Base-by-base conservation (phyloP, 2,113 vertebrate species). In the Oryzias melastigma region DNA sequence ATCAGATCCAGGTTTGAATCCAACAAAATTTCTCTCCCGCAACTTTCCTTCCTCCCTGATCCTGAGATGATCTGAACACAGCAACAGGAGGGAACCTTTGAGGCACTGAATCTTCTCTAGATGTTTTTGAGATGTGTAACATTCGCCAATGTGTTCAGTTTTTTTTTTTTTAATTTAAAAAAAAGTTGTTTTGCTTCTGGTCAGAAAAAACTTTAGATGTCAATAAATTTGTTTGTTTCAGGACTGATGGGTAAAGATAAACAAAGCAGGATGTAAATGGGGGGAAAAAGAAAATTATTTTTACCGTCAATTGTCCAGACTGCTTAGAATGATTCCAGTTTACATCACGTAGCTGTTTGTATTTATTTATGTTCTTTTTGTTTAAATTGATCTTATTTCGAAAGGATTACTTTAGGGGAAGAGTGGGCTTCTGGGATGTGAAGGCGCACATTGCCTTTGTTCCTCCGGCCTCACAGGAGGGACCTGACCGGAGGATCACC, bases 381-480 rank as follows among this genome's bases (percentile, higher is more conserved):
- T 88, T 78, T 60, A 73, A 83, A 81, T 84, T 73, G n/a, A 63
- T 85, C 87, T 82, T 53, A 76, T 80, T 89, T 72, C 74, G 47
- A 70, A 62, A 62, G 54, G 68, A 77, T 45, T 60, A 65, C 53
- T 68, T 63, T 8, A 80, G 48, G 70, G 58, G 70, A 73, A 61
- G 59, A 68, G 15, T 20, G 62, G 53, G 42, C 62, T 68, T 69
- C 41, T 45, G 53, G 59, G 50, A 62, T 27, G 43, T 35, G 18
- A 73, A 76, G 81, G 57, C 68, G 22, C 59, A 78, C 51, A 70
- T 91, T 87, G 82, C 82, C 81, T 64, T 82, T 87, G 77, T 50
- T 85, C 27, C 1, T 78, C 89, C 66, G 75, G 90, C 46, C 90
- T 86, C 70, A 70, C 65, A 76, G 91, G 92, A 93, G 92, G 92